Evolutionary conservation across 2,797 vertebrate species (phyloP).

Genomic region (Chaetophractus vellerosus): DNA sequence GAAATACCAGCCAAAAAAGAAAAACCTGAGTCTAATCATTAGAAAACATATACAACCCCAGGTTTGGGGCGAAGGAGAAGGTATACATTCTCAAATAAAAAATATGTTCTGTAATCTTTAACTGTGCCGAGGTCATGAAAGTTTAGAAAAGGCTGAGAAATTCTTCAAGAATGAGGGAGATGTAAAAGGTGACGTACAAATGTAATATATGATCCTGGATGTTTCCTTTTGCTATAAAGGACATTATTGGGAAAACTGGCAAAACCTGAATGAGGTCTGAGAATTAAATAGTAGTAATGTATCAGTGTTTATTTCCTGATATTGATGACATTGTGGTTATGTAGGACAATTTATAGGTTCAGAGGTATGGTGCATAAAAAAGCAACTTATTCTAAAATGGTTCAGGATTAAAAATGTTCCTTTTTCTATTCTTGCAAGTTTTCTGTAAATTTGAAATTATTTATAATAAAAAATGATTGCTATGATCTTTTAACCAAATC

Average conservation of each 20-base stretch:
- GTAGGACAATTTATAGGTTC: neutral
- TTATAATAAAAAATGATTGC: neutral
- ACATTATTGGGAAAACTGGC: neutral
- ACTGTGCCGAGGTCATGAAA: neutral
- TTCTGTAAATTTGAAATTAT: neutral
- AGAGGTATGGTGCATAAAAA: neutral
- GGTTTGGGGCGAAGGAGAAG: neutral
- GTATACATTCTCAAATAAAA: neutral
- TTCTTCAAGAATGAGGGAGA: neutral
- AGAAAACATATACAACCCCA: neutral
- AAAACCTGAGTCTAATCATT: neutral
- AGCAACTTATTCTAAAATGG: neutral
- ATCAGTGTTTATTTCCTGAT: neutral
- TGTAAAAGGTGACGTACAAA: neutral
- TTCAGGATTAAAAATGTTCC: neutral
- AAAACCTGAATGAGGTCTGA: neutral
- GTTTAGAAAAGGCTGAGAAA: neutral
- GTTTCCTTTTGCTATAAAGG: neutral
- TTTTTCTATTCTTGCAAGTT: neutral
- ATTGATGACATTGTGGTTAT: neutral
- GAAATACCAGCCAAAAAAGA: neutral
- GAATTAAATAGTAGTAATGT: neutral
- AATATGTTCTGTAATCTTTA: neutral
- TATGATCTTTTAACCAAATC: neutral
- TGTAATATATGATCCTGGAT: neutral